Conservation (phyloP, 2,888 invertebrate genomes). For the Escarpia spicata region DNA sequence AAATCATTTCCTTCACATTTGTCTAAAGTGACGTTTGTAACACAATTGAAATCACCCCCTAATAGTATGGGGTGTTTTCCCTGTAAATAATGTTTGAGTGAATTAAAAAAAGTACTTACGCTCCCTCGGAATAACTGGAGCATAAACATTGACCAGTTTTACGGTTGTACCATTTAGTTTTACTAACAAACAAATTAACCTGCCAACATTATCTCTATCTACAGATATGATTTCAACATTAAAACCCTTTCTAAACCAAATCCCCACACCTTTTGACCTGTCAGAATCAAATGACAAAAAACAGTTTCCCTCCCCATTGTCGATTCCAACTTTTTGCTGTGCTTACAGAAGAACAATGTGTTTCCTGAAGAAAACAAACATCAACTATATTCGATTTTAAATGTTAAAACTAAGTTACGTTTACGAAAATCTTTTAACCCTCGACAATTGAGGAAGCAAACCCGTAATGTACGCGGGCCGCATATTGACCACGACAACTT, state of each 20-base stretch:
- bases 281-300: neutral
- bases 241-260: neutral
- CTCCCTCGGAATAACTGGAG: neutral
- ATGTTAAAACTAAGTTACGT: neutral
- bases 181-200: neutral
- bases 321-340: neutral
- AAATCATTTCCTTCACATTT: too few relatives aligned
- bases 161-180: neutral
- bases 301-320: neutral
- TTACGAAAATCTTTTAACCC: neutral
- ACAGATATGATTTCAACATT: neutral
- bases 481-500: too few relatives aligned
- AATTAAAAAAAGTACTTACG: neutral
- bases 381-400: neutral
- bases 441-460: neutral
- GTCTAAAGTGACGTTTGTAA: too few relatives aligned
- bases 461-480: too few relatives aligned
- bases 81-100: too few relatives aligned
- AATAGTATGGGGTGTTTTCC: too few relatives aligned
- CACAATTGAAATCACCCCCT: too few relatives aligned
- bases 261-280: neutral
- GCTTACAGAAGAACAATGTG: neutral
- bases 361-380: neutral
- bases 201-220: neutral
- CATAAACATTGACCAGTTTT: neutral